Conservation (phyloP, 2,113 vertebrate species). For the human region DNA sequence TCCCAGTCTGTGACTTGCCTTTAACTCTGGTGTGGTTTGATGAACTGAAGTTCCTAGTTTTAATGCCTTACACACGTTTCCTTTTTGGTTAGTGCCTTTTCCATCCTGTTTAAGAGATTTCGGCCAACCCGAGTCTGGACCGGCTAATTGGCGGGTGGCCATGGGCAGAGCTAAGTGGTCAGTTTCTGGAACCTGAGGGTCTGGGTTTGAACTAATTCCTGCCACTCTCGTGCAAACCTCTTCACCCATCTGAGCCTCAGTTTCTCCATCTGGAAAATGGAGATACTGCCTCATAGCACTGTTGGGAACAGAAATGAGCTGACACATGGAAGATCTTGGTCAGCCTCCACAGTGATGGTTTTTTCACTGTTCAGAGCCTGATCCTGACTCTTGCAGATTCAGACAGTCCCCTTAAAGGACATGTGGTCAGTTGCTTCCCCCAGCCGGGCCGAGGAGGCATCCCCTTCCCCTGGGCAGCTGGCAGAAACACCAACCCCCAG, state of each 20-base stretch:
- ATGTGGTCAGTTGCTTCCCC: not conserved
- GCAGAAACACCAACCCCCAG: not conserved
- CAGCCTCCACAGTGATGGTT: accelerated
- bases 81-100: not conserved
- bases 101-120: not conserved
- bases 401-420: not conserved
- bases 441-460: accelerated
- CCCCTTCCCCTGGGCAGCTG: not conserved
- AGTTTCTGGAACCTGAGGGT: not conserved
- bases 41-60: not conserved
- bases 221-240: not conserved
- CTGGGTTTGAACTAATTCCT: not conserved
- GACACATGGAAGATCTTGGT: not conserved
- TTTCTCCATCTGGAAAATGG: not conserved
- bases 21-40: not conserved
- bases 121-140: not conserved
- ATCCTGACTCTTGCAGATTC: not conserved
- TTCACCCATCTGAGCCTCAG: not conserved
- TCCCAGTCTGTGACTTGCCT: not conserved
- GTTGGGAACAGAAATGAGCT: not conserved
- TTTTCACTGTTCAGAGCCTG: not conserved
- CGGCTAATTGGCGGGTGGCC: not conserved
- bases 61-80: not conserved
- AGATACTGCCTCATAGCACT: accelerated
- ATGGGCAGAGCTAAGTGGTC: not conserved